A percentile compares a stretch with the other conserved stretches of the same genome.
Evolutionary conservation across 2,797 vertebrate species (phyloP).

Genomic region (Lutjanus campechanus): DNA sequence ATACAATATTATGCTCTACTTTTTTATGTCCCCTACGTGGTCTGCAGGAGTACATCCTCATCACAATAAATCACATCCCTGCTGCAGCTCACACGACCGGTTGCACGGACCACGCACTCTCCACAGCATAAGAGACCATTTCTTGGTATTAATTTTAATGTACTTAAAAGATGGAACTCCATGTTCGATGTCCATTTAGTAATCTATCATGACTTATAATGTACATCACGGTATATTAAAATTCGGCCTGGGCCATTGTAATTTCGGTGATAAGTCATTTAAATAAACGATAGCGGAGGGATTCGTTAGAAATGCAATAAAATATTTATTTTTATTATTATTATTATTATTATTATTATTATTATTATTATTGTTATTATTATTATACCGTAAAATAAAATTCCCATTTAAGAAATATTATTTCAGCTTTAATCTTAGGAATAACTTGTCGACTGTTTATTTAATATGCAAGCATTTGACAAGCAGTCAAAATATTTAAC

Average conservation of each 20-base stretch:
- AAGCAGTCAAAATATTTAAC: conserved; percentile 64
- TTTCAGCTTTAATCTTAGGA: neutral
- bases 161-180: conserved; percentile 66
- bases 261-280: conserved; percentile 48
- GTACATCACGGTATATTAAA: conserved; percentile 61
- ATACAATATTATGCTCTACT: conserved; percentile 84
- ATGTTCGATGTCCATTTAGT: conserved; percentile 52
- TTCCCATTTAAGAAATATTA: neutral
- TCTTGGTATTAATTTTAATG: conserved; percentile 76
- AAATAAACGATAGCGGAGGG: conserved; percentile 29
- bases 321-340: conserved; percentile 37
- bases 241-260: conserved; percentile 34
- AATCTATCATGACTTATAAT: conserved; percentile 63
- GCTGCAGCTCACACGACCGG: conserved; percentile 74
- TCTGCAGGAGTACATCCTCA: conserved; percentile 80
- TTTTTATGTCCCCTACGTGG: conserved; percentile 82
- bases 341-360: conserved; percentile 39
- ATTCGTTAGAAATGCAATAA: conserved; percentile 37
- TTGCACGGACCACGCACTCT: conserved; percentile 82
- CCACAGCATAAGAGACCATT: conserved; percentile 81
- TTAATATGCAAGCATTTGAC: conserved; percentile 52
- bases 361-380: conserved; percentile 36
- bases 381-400: conserved; percentile 4
- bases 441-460: conserved; percentile 6
- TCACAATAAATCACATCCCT: conserved; percentile 87